A percentile compares a stretch with the other conserved stretches of the same genome.
These are phyloP conservation scores for Syndactyla subalaris DNA, from an alignment of 2,797 vertebrate species.

Conservation along the genomic window DNA sequence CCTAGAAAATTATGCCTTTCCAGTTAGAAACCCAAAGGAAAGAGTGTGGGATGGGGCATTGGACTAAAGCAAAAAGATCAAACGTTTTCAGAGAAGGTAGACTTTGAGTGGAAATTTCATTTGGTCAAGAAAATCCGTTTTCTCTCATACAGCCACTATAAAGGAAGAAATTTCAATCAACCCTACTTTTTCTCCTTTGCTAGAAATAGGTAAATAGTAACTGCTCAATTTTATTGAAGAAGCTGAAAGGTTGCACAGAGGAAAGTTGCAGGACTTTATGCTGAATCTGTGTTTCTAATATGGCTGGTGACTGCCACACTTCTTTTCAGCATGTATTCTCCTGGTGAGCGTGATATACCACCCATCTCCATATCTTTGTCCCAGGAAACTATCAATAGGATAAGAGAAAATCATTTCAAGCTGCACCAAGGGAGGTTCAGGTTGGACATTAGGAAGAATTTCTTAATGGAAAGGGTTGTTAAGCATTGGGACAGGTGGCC, in stretches of 20 bases:
- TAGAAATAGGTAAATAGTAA: not conserved
- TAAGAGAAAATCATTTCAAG: not conserved
- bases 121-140: not conserved
- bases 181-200: not conserved
- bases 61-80: not conserved
- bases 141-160: not conserved
- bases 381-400: not conserved
- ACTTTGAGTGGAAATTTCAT: not conserved
- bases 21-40: not conserved
- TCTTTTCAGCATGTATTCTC: not conserved
- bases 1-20: not conserved
- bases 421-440: not conserved
- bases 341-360: not conserved
- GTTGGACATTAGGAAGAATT: not conserved
- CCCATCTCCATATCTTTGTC: not conserved
- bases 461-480: too few relatives aligned
- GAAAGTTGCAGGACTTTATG: not conserved
- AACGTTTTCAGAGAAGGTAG: not conserved
- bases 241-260: not conserved
- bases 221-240: not conserved
- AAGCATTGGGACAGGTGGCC: not conserved
- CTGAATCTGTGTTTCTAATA: not conserved
- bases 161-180: not conserved
- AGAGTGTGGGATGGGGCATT: not conserved
- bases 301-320: not conserved